These are phyloP conservation scores for Fulica atra DNA, from an alignment of 2,113 vertebrate species.

Conservation along the genomic window DNA sequence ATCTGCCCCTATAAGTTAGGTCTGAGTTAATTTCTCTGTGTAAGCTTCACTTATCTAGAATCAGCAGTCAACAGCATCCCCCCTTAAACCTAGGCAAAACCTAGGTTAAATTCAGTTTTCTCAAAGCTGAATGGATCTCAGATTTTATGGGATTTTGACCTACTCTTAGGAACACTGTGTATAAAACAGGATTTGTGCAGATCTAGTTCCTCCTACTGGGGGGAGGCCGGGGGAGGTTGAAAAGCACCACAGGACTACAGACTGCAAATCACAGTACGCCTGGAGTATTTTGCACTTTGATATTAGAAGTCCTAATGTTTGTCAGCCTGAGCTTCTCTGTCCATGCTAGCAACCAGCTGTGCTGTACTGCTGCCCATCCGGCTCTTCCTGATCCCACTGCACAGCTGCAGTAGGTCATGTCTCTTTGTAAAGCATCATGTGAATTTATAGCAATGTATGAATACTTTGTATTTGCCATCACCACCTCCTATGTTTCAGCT, in stretches of 20 bases:
- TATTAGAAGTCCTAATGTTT: background rate
- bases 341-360: background rate
- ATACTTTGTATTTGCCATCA: background rate
- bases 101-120: background rate
- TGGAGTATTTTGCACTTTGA: background rate
- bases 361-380: background rate
- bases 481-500: background rate
- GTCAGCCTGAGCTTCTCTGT: background rate
- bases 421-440: background rate
- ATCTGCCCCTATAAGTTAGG: background rate
- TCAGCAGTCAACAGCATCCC: background rate
- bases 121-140: background rate
- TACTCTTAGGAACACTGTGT: background rate
- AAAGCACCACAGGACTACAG: background rate
- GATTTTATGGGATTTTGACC: background rate
- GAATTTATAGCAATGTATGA: background rate
- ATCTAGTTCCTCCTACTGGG: background rate
- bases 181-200: background rate
- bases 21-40: background rate
- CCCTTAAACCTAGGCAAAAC: background rate
- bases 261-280: background rate
- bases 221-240: background rate
- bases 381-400: background rate
- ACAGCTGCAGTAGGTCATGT: rapidly evolving
- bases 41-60: background rate